Conservation (phyloP, 1,140 invertebrate genomes). For the Cydia strobilella region DNA sequence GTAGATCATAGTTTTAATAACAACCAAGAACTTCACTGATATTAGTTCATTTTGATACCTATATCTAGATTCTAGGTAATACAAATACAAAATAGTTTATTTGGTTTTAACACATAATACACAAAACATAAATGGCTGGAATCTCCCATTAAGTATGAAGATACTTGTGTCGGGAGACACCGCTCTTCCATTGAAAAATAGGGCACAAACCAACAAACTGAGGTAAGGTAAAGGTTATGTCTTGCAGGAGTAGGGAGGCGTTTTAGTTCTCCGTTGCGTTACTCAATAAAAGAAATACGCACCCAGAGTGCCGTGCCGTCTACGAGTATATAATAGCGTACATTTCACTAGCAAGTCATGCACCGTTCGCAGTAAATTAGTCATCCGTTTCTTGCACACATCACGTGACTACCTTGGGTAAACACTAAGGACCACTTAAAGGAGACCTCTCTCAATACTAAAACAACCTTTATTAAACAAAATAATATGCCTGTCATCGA, state of each 20-base stretch:
- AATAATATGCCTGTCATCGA: background rate
- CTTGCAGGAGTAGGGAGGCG: background rate
- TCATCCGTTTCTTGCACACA: background rate
- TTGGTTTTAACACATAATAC: no score
- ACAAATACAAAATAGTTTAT: no score
- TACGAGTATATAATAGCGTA: background rate
- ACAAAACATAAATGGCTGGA: no score
- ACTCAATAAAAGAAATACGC: background rate
- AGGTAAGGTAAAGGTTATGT: no score
- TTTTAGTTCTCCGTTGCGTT: background rate
- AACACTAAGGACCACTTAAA: background rate
- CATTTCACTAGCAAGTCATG: slow-evolving; percentile 1
- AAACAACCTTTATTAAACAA: background rate
- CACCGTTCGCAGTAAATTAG: background rate
- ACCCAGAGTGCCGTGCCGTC: background rate
- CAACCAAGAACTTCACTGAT: no score
- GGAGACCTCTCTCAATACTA: background rate
- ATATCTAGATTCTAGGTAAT: no score
- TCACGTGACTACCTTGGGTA: background rate
- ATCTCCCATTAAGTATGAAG: no score
- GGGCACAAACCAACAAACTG: no score
- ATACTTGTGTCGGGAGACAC: no score
- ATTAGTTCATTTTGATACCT: no score
- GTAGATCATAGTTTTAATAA: no score
- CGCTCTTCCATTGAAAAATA: no score